Conservation (phyloP, 2,113 vertebrate species). For the Parus major region DNA sequence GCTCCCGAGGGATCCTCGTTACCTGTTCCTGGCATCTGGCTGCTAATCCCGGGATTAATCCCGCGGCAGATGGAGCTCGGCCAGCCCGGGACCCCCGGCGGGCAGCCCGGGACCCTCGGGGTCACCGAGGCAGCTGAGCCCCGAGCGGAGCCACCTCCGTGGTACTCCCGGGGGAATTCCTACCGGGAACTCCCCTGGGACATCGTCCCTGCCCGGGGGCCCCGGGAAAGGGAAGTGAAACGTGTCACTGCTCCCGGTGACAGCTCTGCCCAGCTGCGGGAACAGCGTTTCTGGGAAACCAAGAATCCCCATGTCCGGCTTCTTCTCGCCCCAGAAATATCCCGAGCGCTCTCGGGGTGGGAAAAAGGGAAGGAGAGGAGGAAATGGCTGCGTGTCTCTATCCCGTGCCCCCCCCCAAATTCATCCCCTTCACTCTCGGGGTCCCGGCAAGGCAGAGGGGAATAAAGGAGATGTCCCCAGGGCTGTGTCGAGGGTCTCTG, state of each 20-base stretch:
- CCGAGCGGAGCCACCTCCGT: fast-evolving
- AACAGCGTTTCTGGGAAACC: neutral
- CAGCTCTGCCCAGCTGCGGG: neutral
- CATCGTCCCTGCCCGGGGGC: fast-evolving
- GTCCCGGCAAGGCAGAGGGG: neutral
- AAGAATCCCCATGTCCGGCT: fast-evolving
- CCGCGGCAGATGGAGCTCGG: neutral
- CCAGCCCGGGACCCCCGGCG: neutral
- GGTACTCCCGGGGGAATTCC: neutral
- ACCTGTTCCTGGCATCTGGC: conserved; percentile 21
- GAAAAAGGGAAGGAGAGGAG: neutral
- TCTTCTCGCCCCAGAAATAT: fast-evolving
- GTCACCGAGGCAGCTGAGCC: neutral
- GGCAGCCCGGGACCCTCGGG: neutral
- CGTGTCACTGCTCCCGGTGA: fast-evolving
- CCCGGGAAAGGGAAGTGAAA: neutral
- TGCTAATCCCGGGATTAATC: conserved; percentile 26
- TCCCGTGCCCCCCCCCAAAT: neutral
- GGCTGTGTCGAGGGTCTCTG: neutral
- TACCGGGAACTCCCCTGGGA: neutral
- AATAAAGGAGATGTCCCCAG: neutral
- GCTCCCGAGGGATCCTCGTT: neutral
- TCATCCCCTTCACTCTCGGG: neutral
- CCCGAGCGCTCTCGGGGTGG: neutral
- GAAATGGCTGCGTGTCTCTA: neutral